Conservation (phyloP, 2,797 vertebrate genomes). For the Sebastes hubbsi region DNA sequence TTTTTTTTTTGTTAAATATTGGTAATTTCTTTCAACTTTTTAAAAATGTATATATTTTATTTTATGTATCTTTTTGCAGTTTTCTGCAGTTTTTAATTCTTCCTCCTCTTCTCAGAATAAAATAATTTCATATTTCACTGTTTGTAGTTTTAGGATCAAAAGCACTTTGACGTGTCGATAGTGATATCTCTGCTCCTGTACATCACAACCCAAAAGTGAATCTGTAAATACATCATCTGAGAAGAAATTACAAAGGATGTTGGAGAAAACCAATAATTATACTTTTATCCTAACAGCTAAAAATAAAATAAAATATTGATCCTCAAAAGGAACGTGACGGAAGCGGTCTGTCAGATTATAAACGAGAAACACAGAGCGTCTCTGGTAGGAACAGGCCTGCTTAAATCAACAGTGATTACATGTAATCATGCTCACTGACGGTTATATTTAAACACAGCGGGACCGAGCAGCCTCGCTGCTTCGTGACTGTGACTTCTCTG, state of each 20-base stretch:
- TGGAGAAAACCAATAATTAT: neutral
- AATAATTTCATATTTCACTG: neutral
- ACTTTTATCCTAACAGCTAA: neutral
- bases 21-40: neutral
- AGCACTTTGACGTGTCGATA: neutral
- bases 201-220: neutral
- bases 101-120: neutral
- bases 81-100: neutral
- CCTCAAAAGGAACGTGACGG: neutral
- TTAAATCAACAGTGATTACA: constrained; percentile 28
- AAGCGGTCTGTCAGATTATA: neutral
- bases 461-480: neutral
- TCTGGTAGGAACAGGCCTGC: neutral
- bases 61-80: neutral
- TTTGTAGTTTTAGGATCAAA: neutral
- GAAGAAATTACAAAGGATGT: neutral
- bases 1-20: too few species aligned
- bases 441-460: constrained; percentile 27
- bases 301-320: neutral
- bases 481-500: neutral
- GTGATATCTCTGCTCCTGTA: neutral
- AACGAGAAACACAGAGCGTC: too few species aligned
- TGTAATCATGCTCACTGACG: constrained; percentile 29
- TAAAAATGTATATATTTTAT: neutral
- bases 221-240: neutral